phyloP scores from a whole-genome alignment of 2,797 vertebrate genomes.

The Rhinatrema bivittatum region DNA sequence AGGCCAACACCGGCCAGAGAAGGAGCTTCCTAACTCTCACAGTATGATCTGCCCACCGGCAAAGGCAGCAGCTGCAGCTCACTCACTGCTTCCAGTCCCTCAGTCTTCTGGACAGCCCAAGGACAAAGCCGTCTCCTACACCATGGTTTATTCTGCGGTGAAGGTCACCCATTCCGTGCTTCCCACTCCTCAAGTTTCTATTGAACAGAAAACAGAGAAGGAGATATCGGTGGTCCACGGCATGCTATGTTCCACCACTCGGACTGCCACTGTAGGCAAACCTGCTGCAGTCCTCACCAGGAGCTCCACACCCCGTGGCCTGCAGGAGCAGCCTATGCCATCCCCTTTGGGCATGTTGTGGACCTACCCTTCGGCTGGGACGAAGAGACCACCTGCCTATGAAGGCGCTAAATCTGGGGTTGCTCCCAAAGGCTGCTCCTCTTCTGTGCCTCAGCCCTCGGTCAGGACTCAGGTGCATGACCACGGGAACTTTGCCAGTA shows the following conservation, averaged over 20 bases:
- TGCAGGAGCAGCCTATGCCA: slow-evolving; percentile 45
- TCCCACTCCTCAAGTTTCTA: slow-evolving; percentile 28
- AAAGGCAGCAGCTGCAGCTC: slow-evolving; percentile 18
- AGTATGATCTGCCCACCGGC: slow-evolving; percentile 43
- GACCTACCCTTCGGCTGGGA: slow-evolving; percentile 80
- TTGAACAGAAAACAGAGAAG: slow-evolving; percentile 56
- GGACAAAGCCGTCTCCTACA: slow-evolving; percentile 63
- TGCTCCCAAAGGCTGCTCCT: slow-evolving; percentile 29
- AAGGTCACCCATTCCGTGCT: slow-evolving; percentile 45
- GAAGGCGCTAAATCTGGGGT: slow-evolving; percentile 59
- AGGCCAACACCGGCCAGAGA: slow-evolving; percentile 72
- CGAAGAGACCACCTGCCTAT: slow-evolving; percentile 79
- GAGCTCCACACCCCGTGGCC: not conserved
- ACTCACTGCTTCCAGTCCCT: slow-evolving; percentile 40
- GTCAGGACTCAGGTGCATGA: slow-evolving; percentile 54
- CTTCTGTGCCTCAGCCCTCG: slow-evolving; percentile 31
- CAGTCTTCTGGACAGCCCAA: slow-evolving; percentile 39
- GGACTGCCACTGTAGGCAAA: slow-evolving; percentile 25
- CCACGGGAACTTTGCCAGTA: slow-evolving; percentile 31
- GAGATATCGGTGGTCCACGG: slow-evolving; percentile 54
- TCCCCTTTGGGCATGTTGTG: slow-evolving; percentile 63
- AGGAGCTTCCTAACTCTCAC: slow-evolving; percentile 70
- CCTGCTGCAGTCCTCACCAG: slow-evolving; percentile 22
- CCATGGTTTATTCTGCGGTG: slow-evolving; percentile 48
- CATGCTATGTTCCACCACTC: slow-evolving; percentile 36